Conservation (phyloP, 2,797 vertebrate species). For the Perodicticus potto region DNA sequence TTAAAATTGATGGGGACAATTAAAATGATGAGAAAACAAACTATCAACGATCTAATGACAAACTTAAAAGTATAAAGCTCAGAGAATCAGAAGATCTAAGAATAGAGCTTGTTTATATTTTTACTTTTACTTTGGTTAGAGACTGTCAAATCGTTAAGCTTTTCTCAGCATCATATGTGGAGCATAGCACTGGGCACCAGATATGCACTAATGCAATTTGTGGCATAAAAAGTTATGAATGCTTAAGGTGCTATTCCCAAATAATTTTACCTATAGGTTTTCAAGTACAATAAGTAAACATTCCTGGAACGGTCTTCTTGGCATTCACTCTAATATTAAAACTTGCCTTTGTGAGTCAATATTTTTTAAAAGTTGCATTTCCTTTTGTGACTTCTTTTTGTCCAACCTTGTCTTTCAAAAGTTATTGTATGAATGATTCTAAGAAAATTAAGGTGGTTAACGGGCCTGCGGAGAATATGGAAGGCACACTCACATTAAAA, state of each 20-base stretch:
- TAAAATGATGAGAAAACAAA: constrained; percentile 64
- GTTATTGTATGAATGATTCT: background rate
- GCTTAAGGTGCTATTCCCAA: background rate
- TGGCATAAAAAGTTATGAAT: background rate
- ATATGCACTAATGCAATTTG: background rate
- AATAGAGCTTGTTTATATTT: constrained; percentile 34
- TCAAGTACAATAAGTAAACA: background rate
- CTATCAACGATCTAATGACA: background rate
- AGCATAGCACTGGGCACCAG: background rate
- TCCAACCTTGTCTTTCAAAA: background rate
- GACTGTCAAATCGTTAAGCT: background rate
- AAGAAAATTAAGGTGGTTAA: constrained; percentile 16
- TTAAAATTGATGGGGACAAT: constrained; percentile 43
- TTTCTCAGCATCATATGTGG: background rate
- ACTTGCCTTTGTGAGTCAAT: background rate
- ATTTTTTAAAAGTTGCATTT: background rate
- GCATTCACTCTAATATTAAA: background rate
- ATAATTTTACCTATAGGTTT: background rate
- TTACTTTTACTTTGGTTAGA: background rate
- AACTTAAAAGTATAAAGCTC: background rate
- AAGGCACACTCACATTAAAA: background rate
- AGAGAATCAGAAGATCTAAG: background rate
- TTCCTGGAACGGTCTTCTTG: background rate
- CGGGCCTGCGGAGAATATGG: background rate
- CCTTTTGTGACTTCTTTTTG: background rate